Conservation (phyloP, 2,888 invertebrate species). For the Lithosia quadra region DNA sequence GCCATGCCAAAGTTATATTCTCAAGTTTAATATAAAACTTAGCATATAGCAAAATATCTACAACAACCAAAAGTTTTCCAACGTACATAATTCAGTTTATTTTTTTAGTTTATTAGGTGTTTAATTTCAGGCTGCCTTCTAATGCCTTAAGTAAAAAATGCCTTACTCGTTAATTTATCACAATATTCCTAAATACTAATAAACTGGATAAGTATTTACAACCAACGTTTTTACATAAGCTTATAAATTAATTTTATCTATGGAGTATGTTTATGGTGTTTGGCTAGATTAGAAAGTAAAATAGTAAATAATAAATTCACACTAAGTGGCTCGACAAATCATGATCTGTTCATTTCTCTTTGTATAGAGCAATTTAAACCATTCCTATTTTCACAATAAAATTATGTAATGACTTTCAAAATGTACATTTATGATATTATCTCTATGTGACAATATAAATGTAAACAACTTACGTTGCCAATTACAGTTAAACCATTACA, state of each 20-base stretch:
- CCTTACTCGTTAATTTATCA: conserved; percentile 38
- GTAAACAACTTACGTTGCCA: neutral
- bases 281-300: conserved; percentile 24
- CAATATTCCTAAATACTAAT: conserved; percentile 45
- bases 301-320: conserved; percentile 13
- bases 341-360: neutral
- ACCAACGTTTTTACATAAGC: conserved; percentile 49
- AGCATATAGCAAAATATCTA: conserved; percentile 2
- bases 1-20: conserved; percentile 7
- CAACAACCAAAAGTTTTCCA: neutral
- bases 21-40: conserved; percentile 7
- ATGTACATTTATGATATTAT: neutral
- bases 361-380: neutral
- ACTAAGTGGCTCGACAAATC: neutral
- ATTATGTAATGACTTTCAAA: neutral
- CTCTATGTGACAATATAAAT: neutral
- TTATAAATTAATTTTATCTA: conserved; percentile 32
- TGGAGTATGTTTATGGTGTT: conserved; percentile 38
- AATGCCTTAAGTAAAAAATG: conserved; percentile 10
- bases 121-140: neutral
- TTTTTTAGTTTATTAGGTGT: no score
- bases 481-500: neutral
- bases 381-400: neutral
- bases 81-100: neutral
- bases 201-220: conserved; percentile 48